A percentile compares a stretch with the other conserved stretches of the same genome.
Conservation (phyloP, 2,113 vertebrate species). For the Aplodontia rufa region DNA sequence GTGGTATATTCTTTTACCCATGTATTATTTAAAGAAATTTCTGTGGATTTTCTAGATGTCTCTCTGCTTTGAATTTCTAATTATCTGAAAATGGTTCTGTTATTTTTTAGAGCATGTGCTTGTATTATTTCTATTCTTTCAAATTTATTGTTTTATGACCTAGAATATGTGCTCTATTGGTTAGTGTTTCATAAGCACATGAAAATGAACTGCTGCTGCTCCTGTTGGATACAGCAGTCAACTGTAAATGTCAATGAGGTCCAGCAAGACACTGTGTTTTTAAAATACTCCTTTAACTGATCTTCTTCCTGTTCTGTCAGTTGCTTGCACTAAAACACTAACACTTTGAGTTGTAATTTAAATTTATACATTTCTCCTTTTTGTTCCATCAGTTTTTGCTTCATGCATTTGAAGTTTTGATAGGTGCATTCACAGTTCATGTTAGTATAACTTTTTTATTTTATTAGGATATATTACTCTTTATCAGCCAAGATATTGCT, state of each 20-base stretch:
- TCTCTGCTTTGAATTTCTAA: background rate
- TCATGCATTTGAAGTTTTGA: background rate
- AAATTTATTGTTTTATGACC: background rate
- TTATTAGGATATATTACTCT: background rate
- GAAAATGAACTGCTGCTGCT: background rate
- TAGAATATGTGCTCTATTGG: background rate
- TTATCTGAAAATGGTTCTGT: background rate
- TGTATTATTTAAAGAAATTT: background rate
- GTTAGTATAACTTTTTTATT: background rate
- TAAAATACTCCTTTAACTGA: background rate
- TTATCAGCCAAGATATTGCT: background rate
- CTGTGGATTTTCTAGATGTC: background rate
- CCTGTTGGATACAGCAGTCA: background rate
- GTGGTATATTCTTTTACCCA: background rate
- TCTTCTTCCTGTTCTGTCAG: background rate
- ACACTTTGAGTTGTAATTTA: background rate
- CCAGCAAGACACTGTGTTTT: background rate
- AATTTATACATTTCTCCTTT: background rate
- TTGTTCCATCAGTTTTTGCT: background rate
- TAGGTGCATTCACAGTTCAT: background rate
- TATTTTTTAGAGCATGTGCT: background rate
- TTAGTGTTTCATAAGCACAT: background rate
- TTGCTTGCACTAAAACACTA: background rate
- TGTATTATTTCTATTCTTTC: background rate
- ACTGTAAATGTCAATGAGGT: background rate